Evolutionary conservation across 2,888 invertebrate genomes (phyloP).

Genomic region (Acanthosepion pharaonis): DNA sequence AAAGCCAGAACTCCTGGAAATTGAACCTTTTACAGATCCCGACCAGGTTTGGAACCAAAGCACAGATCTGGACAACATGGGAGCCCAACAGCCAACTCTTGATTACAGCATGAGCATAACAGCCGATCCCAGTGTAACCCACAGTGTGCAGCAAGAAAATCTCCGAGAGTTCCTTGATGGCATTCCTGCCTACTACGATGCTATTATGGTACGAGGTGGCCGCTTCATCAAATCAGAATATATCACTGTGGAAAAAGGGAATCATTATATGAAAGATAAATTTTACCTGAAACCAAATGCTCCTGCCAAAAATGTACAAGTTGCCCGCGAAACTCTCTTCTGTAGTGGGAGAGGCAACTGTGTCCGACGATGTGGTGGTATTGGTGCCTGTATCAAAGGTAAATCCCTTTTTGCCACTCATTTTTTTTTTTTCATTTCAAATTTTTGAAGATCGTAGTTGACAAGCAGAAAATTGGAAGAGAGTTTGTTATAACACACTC

Average conservation of each 20-base stretch:
- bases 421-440: too few relatives aligned
- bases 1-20: constrained; percentile 11
- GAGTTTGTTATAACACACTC: too few relatives aligned
- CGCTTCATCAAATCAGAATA: background rate
- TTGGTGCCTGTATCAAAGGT: background rate
- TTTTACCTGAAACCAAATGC: background rate
- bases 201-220: background rate
- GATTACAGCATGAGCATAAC: background rate
- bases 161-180: background rate
- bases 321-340: background rate
- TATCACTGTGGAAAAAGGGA: background rate
- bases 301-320: background rate
- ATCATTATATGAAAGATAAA: background rate
- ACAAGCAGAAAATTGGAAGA: too few relatives aligned
- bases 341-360: background rate
- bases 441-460: too few relatives aligned
- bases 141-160: background rate
- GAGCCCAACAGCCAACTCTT: background rate
- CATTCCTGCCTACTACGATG: background rate
- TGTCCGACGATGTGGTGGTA: background rate
- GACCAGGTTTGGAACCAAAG: background rate
- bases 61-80: background rate
- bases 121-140: background rate
- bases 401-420: background rate
- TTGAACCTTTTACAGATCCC: background rate